A percentile compares a stretch with the other conserved stretches of the same genome.
These are phyloP conservation scores for Pholis gunnellus DNA, from an alignment of 2,113 vertebrate genomes.

Conservation along the genomic window DNA sequence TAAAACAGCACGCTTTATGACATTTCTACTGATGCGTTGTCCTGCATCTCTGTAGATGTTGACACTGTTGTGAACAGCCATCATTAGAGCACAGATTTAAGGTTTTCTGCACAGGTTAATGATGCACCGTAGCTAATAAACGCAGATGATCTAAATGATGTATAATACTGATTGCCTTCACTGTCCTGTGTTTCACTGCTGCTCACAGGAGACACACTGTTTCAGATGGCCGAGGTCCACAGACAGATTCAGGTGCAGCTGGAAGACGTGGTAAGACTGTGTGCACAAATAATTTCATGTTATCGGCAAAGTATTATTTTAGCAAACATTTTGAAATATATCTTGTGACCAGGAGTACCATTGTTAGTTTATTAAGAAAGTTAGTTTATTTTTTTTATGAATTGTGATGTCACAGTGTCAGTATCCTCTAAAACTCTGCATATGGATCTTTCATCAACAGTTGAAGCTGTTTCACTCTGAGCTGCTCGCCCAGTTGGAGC, in stretches of 20 bases:
- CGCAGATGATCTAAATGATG: not conserved
- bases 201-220: slow-evolving; percentile 86
- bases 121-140: slow-evolving; percentile 3
- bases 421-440: not conserved
- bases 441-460: slow-evolving; percentile 64
- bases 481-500: slow-evolving; percentile 88
- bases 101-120: not conserved
- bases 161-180: not conserved
- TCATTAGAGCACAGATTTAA: not conserved
- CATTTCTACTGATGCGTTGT: not conserved
- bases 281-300: not conserved
- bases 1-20: slow-evolving; percentile 32
- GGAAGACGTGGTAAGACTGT: slow-evolving; percentile 86
- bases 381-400: not conserved
- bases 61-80: not conserved
- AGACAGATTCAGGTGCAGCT: slow-evolving; percentile 90
- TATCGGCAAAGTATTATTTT: not conserved
- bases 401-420: not conserved
- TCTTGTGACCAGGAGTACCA: not conserved
- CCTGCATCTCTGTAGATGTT: not conserved
- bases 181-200: slow-evolving; percentile 9
- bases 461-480: slow-evolving; percentile 90
- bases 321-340: not conserved
- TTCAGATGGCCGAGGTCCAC: slow-evolving; percentile 92
- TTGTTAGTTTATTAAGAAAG: not conserved